A percentile compares a stretch with the other conserved stretches of the same genome.
Evolutionary conservation across 2,888 invertebrate species (phyloP).

Genomic region (Eupsilia transversa): DNA sequence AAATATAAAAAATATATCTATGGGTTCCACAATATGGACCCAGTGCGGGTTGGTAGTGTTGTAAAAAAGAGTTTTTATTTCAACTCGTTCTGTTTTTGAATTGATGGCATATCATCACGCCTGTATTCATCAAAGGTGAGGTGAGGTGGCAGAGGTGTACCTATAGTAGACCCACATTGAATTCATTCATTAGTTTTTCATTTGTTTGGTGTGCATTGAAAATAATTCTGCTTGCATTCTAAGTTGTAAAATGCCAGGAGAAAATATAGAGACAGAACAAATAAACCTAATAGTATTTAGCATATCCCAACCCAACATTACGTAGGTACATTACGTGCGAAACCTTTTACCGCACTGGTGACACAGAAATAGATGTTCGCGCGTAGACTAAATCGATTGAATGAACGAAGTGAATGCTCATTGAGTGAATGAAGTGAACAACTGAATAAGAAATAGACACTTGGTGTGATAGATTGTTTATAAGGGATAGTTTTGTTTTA

Average conservation of each 20-base stretch:
- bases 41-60: background rate
- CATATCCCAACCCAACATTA: background rate
- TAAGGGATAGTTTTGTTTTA: background rate
- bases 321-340: background rate
- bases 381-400: constrained; percentile 39
- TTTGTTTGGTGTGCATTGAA: background rate
- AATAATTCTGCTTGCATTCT: background rate
- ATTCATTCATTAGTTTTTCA: too few species aligned
- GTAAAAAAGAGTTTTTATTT: background rate
- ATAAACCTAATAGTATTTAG: background rate
- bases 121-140: too few species aligned
- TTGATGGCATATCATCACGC: background rate
- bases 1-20: too few species aligned
- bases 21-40: too few species aligned
- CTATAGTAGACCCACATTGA: too few species aligned
- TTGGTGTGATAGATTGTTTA: constrained; percentile 7
- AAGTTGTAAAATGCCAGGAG: background rate
- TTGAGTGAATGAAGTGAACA: constrained; percentile 20
- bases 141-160: too few species aligned
- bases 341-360: constrained; percentile 16
- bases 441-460: constrained; percentile 1
- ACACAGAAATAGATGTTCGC: constrained; percentile 36
- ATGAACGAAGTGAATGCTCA: constrained; percentile 20
- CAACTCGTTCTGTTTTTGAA: background rate
- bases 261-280: background rate